Percentiles rank a stretch among this genome's conserved stretches.
These are phyloP conservation scores for Scrobipalpa costella DNA, from an alignment of 2,888 invertebrate species.

Conservation along the genomic window DNA sequence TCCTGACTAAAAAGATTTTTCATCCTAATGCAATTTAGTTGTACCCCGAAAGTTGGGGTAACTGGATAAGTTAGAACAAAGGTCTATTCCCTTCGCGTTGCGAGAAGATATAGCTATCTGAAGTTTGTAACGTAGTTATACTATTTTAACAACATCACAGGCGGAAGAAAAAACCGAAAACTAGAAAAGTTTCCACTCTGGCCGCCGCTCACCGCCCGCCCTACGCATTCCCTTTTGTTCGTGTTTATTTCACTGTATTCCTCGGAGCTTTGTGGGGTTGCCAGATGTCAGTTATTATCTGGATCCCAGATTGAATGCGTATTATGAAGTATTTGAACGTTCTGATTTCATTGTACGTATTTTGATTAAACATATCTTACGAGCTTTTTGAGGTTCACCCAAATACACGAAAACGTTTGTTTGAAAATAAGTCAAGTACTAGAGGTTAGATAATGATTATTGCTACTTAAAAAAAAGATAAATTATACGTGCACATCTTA, in stretches of 20 bases:
- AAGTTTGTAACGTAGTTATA: constrained; percentile 20
- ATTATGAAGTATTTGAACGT: too few species aligned
- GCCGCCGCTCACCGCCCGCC: constrained; percentile 18
- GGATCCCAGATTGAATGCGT: background rate
- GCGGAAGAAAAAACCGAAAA: constrained; percentile 25
- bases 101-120: background rate
- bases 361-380: too few species aligned
- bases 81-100: constrained; percentile 11
- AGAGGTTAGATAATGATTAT: too few species aligned
- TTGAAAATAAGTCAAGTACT: too few species aligned
- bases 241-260: constrained; percentile 21
- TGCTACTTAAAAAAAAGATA: too few species aligned
- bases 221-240: constrained; percentile 23
- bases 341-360: too few species aligned
- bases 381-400: too few species aligned
- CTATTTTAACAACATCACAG: constrained; percentile 25
- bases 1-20: background rate
- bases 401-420: too few species aligned
- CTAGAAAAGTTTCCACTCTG: constrained; percentile 28
- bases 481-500: too few species aligned
- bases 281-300: too few species aligned
- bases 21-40: background rate
- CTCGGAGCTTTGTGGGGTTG: constrained; percentile 19
- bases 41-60: background rate
- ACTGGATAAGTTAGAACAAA: background rate